These are phyloP conservation scores for Alosa sapidissima DNA, from an alignment of 2,797 vertebrate species.

Conservation along the genomic window DNA sequence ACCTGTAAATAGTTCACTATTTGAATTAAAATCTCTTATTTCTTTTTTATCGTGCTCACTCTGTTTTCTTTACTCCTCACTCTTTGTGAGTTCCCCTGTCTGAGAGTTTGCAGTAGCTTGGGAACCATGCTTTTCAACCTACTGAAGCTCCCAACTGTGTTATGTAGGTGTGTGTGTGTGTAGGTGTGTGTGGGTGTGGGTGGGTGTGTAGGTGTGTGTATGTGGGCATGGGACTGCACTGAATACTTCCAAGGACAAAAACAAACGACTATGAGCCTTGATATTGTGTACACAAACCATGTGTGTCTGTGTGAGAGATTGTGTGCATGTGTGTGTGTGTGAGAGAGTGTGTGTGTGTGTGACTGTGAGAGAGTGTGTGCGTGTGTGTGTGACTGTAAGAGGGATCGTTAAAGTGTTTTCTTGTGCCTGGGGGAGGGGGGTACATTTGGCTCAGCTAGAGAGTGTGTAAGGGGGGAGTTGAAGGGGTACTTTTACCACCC, in stretches of 20 bases:
- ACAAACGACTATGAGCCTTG: not conserved
- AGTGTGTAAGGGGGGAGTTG: slow-evolving; percentile 32
- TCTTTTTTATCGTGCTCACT: not conserved
- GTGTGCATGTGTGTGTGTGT: not conserved
- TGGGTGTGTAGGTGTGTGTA: not conserved
- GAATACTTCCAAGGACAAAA: not conserved
- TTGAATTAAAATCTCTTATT: slow-evolving; percentile 33
- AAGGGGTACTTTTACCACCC: slow-evolving; percentile 52
- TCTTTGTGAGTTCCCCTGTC: not conserved
- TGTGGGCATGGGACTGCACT: not conserved
- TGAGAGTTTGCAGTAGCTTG: not conserved
- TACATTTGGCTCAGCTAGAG: slow-evolving; percentile 38
- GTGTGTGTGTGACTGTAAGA: not conserved
- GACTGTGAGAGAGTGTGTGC: no score
- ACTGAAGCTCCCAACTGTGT: no score
- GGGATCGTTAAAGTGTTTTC: not conserved
- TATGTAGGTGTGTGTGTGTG: not conserved
- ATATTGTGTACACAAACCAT: not conserved
- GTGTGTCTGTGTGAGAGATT: not conserved
- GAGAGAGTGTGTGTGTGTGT: not conserved
- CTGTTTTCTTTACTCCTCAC: not conserved
- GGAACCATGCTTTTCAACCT: not conserved
- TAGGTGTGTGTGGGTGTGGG: not conserved
- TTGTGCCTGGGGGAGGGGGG: slow-evolving; percentile 44
- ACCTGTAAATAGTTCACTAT: not conserved